Evolutionary conservation across 2,797 vertebrate genomes (phyloP).

Genomic region (Masticophis lateralis): DNA sequence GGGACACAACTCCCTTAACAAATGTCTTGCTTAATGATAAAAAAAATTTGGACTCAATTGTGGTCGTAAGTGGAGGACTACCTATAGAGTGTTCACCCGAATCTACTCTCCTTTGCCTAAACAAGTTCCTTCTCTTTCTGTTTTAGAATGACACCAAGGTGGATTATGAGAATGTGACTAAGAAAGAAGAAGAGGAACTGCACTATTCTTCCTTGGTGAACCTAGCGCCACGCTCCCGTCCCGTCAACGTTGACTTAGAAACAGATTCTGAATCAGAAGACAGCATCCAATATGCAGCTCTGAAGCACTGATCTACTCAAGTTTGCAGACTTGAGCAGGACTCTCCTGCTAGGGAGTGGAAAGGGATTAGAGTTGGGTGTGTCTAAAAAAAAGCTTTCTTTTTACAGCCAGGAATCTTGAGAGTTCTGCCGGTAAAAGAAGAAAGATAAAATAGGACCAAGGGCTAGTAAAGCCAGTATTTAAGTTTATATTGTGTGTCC

Average conservation of each 20-base stretch:
- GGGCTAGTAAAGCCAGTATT: neutral
- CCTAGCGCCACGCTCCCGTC: neutral
- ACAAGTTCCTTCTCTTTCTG: neutral
- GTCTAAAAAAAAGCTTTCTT: neutral
- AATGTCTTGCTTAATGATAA: no score
- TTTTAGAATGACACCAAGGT: conserved; percentile 13
- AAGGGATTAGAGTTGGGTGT: no score
- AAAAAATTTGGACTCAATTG: no score
- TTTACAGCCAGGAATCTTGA: neutral
- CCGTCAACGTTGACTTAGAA: neutral
- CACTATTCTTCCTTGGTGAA: conserved; percentile 29
- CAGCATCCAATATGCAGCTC: conserved; percentile 9
- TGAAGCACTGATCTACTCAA: conserved; percentile 22
- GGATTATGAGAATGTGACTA: conserved; percentile 26
- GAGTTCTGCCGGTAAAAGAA: neutral
- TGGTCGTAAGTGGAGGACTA: no score
- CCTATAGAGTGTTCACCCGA: neutral
- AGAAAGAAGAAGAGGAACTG: conserved; percentile 1
- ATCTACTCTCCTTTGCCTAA: neutral
- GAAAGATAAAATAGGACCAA: neutral
- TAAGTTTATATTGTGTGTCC: neutral
- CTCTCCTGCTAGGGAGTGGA: neutral
- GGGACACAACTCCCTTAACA: no score
- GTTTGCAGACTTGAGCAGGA: neutral
- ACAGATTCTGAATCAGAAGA: neutral